Conservation (phyloP, 2,113 vertebrate genomes). For the Nipponia nippon region DNA sequence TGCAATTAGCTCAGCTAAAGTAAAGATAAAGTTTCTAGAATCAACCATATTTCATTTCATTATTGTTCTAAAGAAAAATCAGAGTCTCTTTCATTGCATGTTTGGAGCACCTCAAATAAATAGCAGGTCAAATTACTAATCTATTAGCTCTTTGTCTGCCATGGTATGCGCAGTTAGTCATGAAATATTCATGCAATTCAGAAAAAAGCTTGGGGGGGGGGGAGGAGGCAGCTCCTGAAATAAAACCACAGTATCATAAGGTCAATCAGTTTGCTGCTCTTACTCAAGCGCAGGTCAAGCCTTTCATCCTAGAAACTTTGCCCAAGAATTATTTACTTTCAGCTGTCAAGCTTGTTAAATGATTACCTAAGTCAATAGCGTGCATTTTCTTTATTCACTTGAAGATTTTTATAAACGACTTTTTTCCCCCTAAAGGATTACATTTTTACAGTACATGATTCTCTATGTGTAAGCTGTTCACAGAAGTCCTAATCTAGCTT, state of each 20-base stretch:
- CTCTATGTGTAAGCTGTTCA: constrained; percentile 25
- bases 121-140: constrained; percentile 43
- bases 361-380: neutral
- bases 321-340: constrained; percentile 22
- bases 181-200: constrained; percentile 55
- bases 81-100: neutral
- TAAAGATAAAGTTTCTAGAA: constrained; percentile 51
- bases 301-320: constrained; percentile 52
- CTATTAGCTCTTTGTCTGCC: constrained; percentile 62
- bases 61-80: constrained; percentile 6
- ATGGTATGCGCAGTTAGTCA: neutral
- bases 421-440: neutral
- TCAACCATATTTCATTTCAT: constrained; percentile 8
- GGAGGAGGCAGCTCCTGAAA: neutral
- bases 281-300: neutral
- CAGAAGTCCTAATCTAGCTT: neutral
- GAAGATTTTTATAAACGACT: neutral
- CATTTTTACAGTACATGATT: constrained; percentile 31
- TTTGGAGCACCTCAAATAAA: constrained; percentile 40
- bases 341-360: constrained; percentile 39
- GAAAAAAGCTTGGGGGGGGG: neutral
- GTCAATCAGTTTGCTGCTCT: constrained; percentile 1
- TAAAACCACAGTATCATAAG: neutral
- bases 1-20: constrained; percentile 49
- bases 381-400: neutral